Evolutionary conservation across 1,140 invertebrate species (phyloP).

Genomic region (Diorhabda carinulata): DNA sequence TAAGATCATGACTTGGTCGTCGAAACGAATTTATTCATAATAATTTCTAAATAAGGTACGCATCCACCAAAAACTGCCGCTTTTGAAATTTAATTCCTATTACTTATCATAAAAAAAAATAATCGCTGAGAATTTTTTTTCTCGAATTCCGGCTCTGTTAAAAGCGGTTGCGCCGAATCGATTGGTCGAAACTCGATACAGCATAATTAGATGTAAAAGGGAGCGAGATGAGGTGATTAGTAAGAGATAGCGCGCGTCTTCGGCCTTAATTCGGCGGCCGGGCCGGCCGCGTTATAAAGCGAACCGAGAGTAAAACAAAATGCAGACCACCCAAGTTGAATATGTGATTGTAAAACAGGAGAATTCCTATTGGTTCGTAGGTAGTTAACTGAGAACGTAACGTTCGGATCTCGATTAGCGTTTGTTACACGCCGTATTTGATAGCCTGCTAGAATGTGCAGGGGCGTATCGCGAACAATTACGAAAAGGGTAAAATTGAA

Average conservation of each 20-base stretch:
- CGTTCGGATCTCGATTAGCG: slow-evolving; percentile 33
- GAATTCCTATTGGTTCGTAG: slow-evolving; percentile 33
- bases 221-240: slow-evolving; percentile 38
- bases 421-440: slow-evolving; percentile 33
- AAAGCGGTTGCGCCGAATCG: slow-evolving; percentile 13
- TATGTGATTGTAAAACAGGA: slow-evolving; percentile 33
- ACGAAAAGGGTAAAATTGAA: background rate
- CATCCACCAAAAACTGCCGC: too few species aligned
- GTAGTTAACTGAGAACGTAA: slow-evolving; percentile 31
- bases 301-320: slow-evolving; percentile 38
- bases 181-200: slow-evolving; percentile 28
- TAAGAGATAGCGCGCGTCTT: slow-evolving; percentile 30
- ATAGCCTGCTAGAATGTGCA: slow-evolving; percentile 14
- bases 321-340: slow-evolving; percentile 39
- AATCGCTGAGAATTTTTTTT: too few species aligned
- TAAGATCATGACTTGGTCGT: too few species aligned
- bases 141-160: background rate
- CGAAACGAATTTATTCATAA: too few species aligned
- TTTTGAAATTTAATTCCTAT: too few species aligned
- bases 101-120: too few species aligned
- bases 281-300: slow-evolving; percentile 27
- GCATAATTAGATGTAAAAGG: slow-evolving; percentile 36
- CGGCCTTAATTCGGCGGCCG: slow-evolving; percentile 35
- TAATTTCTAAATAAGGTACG: too few species aligned
- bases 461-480: background rate